These are phyloP conservation scores for Chionomys nivalis DNA, from an alignment of 2,113 vertebrate species.

Conservation along the genomic window DNA sequence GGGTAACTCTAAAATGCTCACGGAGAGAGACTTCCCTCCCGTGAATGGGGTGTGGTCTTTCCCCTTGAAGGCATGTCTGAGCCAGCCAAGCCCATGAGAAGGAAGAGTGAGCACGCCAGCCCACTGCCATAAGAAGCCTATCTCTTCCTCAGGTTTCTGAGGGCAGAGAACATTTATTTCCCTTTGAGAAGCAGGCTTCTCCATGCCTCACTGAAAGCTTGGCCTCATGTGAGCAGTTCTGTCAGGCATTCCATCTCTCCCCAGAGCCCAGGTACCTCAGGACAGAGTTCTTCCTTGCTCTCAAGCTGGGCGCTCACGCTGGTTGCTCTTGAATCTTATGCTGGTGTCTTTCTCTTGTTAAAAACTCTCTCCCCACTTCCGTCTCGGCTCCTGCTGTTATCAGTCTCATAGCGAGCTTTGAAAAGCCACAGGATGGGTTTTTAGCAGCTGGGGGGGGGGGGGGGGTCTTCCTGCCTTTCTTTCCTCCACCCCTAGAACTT, in stretches of 20 bases:
- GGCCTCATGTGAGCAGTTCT: background rate
- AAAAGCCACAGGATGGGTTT: slow-evolving; percentile 32
- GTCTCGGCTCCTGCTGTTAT: background rate
- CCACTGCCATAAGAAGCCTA: too few relatives aligned
- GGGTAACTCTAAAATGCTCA: background rate
- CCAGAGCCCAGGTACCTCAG: background rate
- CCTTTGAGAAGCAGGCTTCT: background rate
- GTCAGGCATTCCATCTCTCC: background rate
- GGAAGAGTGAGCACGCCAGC: fast-evolving
- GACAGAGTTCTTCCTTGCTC: background rate
- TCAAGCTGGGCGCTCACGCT: background rate
- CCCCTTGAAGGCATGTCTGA: too few relatives aligned
- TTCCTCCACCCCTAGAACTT: background rate
- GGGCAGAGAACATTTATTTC: background rate
- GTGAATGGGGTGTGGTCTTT: background rate
- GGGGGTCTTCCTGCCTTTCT: slow-evolving; percentile 41
- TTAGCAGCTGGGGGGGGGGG: background rate
- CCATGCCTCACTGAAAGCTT: background rate
- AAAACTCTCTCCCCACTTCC: background rate
- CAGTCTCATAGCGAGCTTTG: background rate
- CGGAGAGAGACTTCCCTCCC: background rate
- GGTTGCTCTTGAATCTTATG: background rate
- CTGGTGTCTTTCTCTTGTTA: background rate
- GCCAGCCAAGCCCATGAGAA: too few relatives aligned
- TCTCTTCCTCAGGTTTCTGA: background rate